Percentiles rank a stretch among this genome's conserved stretches.
Conservation (phyloP, 2,113 vertebrate genomes). For the Platycercus adscitus region DNA sequence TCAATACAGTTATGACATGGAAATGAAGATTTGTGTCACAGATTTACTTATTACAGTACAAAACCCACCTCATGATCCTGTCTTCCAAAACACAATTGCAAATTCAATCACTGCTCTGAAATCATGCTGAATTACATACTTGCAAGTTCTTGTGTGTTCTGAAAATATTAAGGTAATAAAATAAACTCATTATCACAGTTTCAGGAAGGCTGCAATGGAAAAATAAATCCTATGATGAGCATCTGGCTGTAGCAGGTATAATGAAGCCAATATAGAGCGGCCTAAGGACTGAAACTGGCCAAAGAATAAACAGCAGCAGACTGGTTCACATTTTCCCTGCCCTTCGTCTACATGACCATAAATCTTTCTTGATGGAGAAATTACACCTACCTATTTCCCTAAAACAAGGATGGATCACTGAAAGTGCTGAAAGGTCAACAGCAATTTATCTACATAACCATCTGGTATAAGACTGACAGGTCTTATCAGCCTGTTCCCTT, state of each 20-base stretch:
- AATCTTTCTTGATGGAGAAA: slow-evolving; percentile 48
- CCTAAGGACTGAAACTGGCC: slow-evolving; percentile 6
- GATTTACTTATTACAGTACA: neutral
- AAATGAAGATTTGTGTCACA: neutral
- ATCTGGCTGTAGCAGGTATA: neutral
- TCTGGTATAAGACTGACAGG: neutral
- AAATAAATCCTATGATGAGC: neutral
- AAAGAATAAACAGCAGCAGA: slow-evolving; percentile 35
- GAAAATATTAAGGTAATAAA: neutral
- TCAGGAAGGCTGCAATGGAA: neutral
- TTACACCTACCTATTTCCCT: neutral
- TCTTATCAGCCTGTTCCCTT: slow-evolving; percentile 12
- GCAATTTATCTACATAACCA: slow-evolving; percentile 18
- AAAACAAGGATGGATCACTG: slow-evolving; percentile 5
- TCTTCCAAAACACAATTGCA: neutral
- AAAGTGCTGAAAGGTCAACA: slow-evolving; percentile 13
- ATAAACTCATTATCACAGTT: neutral
- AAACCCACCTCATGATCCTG: neutral
- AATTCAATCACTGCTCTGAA: neutral
- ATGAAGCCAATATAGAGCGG: neutral
- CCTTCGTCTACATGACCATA: neutral
- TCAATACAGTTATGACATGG: neutral
- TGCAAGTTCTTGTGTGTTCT: neutral
- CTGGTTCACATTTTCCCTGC: neutral
- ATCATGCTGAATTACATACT: neutral